Evolutionary conservation across 2,888 invertebrate genomes (phyloP).

Genomic region (Reticulitermes lucifugus): DNA sequence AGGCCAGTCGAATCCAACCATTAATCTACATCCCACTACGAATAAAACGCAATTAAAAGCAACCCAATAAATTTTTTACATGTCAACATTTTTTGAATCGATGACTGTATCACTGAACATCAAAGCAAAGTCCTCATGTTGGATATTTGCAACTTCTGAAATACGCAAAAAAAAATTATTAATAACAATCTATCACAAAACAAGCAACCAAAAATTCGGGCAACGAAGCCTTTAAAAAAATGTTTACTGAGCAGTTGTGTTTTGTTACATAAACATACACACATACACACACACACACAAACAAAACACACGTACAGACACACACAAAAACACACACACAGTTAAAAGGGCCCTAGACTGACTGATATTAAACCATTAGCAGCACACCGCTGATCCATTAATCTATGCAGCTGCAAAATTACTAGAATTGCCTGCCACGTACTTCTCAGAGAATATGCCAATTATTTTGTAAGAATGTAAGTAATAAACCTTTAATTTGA

Average conservation of each 20-base stretch:
- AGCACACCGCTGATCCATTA: too few species aligned
- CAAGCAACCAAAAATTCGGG: neutral
- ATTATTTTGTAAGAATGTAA: too few species aligned
- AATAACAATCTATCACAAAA: neutral
- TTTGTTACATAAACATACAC: too few species aligned
- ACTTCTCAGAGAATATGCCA: too few species aligned
- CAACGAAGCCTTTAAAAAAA: neutral
- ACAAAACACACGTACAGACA: too few species aligned
- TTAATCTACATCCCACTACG: neutral
- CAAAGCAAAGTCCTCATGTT: neutral
- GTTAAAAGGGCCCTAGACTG: too few species aligned
- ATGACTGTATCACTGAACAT: neutral
- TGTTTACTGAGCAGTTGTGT: neutral
- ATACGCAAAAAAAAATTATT: neutral
- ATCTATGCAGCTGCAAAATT: too few species aligned
- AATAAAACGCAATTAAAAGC: slow-evolving; percentile 28
- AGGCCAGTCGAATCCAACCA: neutral
- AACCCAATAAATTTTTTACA: slow-evolving; percentile 3
- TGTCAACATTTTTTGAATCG: slow-evolving; percentile 27
- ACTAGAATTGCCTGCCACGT: too few species aligned
- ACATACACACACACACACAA: too few species aligned
- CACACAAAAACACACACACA: too few species aligned
- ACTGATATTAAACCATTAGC: too few species aligned
- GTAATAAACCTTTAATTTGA: too few species aligned
- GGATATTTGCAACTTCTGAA: neutral